phyloP scores from a whole-genome alignment of 2,113 vertebrate genomes.

The Melanerpes aurifrons region DNA sequence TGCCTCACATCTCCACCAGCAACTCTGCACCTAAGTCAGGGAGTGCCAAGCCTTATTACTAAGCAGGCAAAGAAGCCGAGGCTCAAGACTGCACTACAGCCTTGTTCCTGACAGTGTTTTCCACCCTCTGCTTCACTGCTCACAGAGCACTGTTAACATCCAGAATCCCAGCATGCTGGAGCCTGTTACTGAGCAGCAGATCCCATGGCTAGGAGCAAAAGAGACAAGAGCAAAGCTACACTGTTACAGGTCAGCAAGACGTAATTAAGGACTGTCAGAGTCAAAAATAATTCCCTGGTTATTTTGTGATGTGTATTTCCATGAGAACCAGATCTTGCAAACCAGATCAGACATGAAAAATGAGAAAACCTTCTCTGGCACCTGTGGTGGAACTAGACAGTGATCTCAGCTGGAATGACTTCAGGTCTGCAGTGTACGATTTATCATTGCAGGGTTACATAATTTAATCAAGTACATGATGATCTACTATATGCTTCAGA shows the following conservation, averaged over 20 bases:
- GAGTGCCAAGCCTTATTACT: neutral
- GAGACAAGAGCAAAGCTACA: neutral
- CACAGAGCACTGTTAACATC: neutral
- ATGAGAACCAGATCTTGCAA: neutral
- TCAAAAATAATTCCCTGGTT: neutral
- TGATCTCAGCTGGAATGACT: neutral
- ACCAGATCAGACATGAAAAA: neutral
- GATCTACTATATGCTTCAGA: neutral
- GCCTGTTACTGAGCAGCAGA: rapidly evolving
- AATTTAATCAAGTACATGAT: neutral
- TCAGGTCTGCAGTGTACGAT: neutral
- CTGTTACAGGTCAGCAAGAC: neutral
- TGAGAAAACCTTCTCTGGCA: neutral
- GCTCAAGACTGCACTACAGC: neutral
- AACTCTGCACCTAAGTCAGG: neutral
- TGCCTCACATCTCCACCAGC: neutral
- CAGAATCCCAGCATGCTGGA: neutral
- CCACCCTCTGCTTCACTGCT: neutral
- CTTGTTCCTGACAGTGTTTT: neutral
- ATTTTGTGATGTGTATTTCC: neutral
- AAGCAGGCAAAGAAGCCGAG: neutral
- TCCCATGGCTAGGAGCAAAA: neutral
- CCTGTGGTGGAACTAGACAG: neutral
- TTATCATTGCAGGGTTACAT: neutral
- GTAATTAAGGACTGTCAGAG: neutral